Base-by-base conservation (phyloP, 2,888 invertebrate genomes). In the Megaustenia siamemsis region DNA sequence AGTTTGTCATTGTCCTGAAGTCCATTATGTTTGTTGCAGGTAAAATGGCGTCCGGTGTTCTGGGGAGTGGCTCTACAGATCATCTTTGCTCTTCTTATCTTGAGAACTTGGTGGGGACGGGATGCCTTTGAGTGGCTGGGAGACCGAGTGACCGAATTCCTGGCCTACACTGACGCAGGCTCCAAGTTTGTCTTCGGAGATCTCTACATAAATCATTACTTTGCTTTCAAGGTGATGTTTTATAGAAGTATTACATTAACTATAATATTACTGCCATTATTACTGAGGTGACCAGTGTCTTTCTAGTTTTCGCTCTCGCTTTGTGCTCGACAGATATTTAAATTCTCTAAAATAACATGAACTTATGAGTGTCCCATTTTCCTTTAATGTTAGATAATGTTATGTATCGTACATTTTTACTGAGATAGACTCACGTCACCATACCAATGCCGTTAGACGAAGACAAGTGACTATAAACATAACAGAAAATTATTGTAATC, bases 1-100 rank as follows among this genome's bases (percentile, higher is more conserved):
- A 45, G 45, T 45, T 45, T 45, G 45, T 45, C 45, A 12, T 45
- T 6, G n/a, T n/a, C n/a, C n/a, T n/a, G n/a, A n/a, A n/a, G n/a
- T 45, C 8, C 6, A 45, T 8, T 38, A 49, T n/a, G 12, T 56
- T 77, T 10, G 32, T 38, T 18, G 3, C 88, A 94, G 94, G 94
- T 95, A 21, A 91, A 91, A 49, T 94, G 98, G 98, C 95, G 96
- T 6, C 96, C 96, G 0, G 97, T 98, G 0, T 92, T 96, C 49
- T 96, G 96, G 92, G 98, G 98, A 0, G 94, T 98, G 15, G 94
- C 96, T 0, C 94, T 98, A 4, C 99, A 99, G 94, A 97, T 98
- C 91, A 83, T 96, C 2, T 96, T 99, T 85, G 94, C 93, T 6
- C 85, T 93, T 45, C 82, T 93, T 10, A 92, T 93, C 38, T 88